Percentiles rank a stretch among this genome's conserved stretches.
Conservation (phyloP, 2,888 invertebrate genomes). For the Chaetogeoica ovagalla region DNA sequence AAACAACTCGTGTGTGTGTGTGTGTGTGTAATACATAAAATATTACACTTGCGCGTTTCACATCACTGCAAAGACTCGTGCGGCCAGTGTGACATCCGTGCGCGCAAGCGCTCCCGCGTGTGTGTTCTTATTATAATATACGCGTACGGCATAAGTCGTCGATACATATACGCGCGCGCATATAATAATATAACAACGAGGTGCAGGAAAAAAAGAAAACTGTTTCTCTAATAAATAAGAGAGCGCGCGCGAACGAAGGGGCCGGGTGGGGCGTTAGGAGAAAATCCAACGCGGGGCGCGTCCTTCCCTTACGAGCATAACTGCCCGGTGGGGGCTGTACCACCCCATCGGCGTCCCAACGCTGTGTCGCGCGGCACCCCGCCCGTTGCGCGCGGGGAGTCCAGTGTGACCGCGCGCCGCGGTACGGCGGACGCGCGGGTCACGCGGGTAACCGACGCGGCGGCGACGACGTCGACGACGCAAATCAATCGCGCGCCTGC, state of each 20-base stretch:
- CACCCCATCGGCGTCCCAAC: background rate
- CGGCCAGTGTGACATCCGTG: background rate
- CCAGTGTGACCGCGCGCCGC: background rate
- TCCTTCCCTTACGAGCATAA: no score
- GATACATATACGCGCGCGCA: background rate
- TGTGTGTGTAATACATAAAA: no score
- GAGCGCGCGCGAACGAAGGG: no score
- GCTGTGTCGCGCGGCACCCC: background rate
- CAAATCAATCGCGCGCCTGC: constrained; percentile 47
- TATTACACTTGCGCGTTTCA: no score
- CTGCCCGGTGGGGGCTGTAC: background rate
- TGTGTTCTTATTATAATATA: background rate
- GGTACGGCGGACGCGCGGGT: background rate
- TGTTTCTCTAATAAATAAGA: no score
- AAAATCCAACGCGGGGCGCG: no score
- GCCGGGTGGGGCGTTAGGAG: no score
- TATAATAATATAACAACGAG: no score
- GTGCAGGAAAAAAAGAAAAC: no score
- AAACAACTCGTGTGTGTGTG: no score
- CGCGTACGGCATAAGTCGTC: no score
- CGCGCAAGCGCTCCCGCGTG: background rate
- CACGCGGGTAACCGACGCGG: constrained; percentile 5
- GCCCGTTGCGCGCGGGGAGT: background rate
- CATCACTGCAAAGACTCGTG: no score
- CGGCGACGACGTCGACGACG: constrained; percentile 36